Percentiles rank a stretch among this genome's conserved stretches.
Conservation (phyloP, 2,113 vertebrate genomes). For the Ifrita kowaldi region DNA sequence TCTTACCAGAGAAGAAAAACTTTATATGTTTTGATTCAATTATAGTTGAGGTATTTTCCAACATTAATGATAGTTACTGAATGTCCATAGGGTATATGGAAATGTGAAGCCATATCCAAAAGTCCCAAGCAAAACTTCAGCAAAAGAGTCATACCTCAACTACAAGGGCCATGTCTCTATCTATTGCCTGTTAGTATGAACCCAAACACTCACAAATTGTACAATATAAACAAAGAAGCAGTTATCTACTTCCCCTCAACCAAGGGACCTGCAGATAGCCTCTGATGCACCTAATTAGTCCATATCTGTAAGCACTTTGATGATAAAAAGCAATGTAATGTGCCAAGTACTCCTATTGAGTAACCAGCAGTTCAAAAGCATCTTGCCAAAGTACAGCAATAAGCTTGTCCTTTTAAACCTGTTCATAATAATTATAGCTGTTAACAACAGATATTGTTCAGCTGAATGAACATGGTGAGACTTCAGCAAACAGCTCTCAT, state of each 20-base stretch:
- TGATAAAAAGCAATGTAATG: background rate
- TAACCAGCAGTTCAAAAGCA: slow-evolving; percentile 22
- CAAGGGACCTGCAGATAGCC: background rate
- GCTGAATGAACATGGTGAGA: slow-evolving; percentile 38
- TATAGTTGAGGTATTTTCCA: background rate
- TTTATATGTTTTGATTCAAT: background rate
- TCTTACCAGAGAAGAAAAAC: background rate
- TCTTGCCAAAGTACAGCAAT: slow-evolving; percentile 28
- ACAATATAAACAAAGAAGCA: background rate
- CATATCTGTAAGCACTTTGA: background rate
- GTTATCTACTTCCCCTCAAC: background rate
- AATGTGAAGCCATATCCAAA: background rate
- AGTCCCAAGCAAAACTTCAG: background rate
- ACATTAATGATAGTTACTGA: background rate
- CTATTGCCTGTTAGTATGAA: background rate
- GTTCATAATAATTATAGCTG: slow-evolving; percentile 64
- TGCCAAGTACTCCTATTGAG: background rate
- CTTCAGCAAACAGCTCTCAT: slow-evolving; percentile 68
- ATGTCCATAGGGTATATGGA: background rate
- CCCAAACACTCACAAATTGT: background rate
- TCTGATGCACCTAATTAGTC: background rate
- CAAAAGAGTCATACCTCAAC: background rate
- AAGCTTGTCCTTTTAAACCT: slow-evolving; percentile 61
- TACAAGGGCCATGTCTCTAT: background rate
- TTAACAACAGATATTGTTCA: slow-evolving; percentile 60